Evolutionary conservation across 37 sponge, comb jelly and placozoan genomes (phyloP).

Genomic region (Beroe ovata): DNA sequence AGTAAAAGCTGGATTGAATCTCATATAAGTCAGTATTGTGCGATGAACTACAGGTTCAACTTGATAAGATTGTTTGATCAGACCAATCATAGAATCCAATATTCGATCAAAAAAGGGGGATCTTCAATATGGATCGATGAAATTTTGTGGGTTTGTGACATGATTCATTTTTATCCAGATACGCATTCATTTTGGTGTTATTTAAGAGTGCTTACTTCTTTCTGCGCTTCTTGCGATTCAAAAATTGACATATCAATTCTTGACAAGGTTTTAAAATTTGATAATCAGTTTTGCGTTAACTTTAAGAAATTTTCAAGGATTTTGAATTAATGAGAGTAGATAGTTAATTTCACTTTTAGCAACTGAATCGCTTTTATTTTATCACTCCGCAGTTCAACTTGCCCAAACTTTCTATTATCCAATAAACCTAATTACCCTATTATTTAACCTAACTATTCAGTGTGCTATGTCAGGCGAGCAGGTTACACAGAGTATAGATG

Average conservation of each 20-base stretch:
- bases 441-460: too few species aligned
- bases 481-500: background rate
- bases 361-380: too few species aligned
- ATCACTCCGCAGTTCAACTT: too few species aligned
- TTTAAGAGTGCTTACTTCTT: background rate
- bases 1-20: conserved; percentile 5
- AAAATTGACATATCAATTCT: background rate
- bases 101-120: background rate
- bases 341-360: too few species aligned
- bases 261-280: background rate
- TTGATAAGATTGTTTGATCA: background rate
- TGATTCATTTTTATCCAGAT: conserved; percentile 33
- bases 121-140: background rate
- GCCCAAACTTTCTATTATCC: too few species aligned
- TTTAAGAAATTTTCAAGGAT: background rate
- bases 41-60: conserved; percentile 48
- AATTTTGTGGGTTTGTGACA: background rate
- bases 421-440: too few species aligned
- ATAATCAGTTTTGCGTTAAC: background rate
- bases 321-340: too few species aligned
- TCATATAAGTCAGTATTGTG: conserved; percentile 32
- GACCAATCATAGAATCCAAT: background rate
- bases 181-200: background rate
- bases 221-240: background rate
- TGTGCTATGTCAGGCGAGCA: background rate